phyloP scores from a whole-genome alignment of 2,797 vertebrate genomes.

The Hybognathus amarus region DNA sequence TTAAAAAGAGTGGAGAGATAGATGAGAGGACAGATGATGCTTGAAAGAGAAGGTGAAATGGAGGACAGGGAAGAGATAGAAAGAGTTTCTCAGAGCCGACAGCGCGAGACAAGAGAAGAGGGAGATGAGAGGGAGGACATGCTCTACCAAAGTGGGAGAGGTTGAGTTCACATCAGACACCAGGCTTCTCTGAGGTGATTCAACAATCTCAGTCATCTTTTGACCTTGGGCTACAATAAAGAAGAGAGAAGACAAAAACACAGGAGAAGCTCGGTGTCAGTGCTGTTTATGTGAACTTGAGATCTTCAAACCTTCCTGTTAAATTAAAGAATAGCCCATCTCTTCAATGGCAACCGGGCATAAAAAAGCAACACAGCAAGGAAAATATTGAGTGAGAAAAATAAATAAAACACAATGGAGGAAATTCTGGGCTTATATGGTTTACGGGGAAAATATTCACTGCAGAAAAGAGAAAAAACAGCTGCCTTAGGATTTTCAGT shows the following conservation, averaged over 20 bases:
- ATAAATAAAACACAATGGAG: neutral
- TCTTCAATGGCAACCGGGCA: neutral
- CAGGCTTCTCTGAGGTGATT: constrained; percentile 71
- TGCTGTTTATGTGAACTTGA: constrained; percentile 53
- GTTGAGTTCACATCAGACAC: constrained; percentile 84
- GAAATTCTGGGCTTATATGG: neutral
- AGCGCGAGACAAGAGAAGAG: constrained; percentile 40
- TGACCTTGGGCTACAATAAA: constrained; percentile 49
- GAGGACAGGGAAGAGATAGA: constrained; percentile 50
- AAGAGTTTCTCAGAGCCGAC: constrained; percentile 34
- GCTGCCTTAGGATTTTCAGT: no score
- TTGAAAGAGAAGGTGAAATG: constrained; percentile 53
- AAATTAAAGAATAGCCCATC: constrained; percentile 32
- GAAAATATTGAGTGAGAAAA: neutral
- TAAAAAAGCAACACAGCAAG: neutral
- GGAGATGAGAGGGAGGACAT: constrained; percentile 37
- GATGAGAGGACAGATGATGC: constrained; percentile 53
- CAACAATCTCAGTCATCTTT: constrained; percentile 54
- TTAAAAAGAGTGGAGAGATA: constrained; percentile 57
- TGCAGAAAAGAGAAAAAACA: no score
- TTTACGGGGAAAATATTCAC: neutral
- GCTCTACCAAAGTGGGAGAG: constrained; percentile 70
- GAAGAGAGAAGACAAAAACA: constrained; percentile 37
- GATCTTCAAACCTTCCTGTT: constrained; percentile 45
- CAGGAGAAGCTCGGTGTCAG: constrained; percentile 43